phyloP scores from a whole-genome alignment of 2,113 vertebrate species.

The Sciurus niger region DNA sequence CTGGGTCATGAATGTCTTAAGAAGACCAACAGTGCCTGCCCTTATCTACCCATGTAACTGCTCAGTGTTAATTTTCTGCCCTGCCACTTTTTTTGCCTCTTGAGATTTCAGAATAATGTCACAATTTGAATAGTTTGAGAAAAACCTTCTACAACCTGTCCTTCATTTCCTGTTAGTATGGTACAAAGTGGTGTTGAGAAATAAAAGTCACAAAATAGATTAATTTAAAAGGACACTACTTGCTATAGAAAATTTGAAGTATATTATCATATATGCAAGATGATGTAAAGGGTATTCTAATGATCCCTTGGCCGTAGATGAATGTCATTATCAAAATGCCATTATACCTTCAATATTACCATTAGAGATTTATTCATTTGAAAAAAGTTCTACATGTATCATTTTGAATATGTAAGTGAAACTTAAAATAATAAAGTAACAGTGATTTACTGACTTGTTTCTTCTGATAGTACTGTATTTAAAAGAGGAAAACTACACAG shows the following conservation, averaged over 20 bases:
- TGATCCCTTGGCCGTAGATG: neutral
- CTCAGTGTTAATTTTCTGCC: slow-evolving; percentile 2
- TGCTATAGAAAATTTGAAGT: neutral
- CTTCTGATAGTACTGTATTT: neutral
- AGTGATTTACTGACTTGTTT: neutral
- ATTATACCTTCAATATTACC: neutral
- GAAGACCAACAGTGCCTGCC: neutral
- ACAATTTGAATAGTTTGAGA: slow-evolving; percentile 6
- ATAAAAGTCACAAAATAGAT: neutral
- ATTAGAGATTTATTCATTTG: neutral
- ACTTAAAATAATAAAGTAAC: neutral
- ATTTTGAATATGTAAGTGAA: neutral
- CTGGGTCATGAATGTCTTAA: neutral
- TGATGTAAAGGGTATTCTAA: neutral
- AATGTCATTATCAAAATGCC: neutral
- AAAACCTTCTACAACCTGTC: neutral
- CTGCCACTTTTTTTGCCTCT: neutral
- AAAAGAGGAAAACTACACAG: neutral
- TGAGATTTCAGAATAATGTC: slow-evolving; percentile 17
- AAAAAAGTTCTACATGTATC: neutral
- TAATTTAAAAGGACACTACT: neutral
- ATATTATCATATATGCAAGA: neutral
- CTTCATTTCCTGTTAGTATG: neutral
- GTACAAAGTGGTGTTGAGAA: neutral
- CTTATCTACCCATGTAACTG: neutral